These are phyloP conservation scores for Anticlea derivata DNA, from an alignment of 2,888 invertebrate genomes.

Conservation along the genomic window DNA sequence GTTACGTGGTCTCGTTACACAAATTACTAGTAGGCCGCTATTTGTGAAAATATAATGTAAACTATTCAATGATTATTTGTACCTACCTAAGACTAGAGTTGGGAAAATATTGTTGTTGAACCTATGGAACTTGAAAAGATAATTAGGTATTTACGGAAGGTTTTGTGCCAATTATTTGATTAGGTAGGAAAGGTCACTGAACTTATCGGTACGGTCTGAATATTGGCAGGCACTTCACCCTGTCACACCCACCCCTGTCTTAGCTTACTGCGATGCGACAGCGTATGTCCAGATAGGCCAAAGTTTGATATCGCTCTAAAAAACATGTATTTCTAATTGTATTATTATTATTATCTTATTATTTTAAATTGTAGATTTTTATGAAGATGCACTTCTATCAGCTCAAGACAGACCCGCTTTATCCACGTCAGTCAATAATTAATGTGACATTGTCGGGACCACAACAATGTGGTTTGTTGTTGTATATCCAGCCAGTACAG, in stretches of 20 bases:
- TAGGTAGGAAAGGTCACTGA: background rate
- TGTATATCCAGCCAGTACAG: constrained; percentile 29
- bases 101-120: constrained; percentile 14
- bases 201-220: background rate
- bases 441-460: constrained; percentile 44
- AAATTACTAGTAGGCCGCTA: background rate
- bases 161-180: constrained; percentile 5
- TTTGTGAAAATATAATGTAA: constrained; percentile 7
- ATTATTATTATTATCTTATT: too few species aligned
- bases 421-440: too few species aligned
- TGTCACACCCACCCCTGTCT: background rate
- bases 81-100: constrained; percentile 17
- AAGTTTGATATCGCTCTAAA: too few species aligned
- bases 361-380: too few species aligned
- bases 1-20: background rate
- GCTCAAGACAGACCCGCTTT: too few species aligned
- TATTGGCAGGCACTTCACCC: background rate
- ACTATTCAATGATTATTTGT: constrained; percentile 23
- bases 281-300: too few species aligned
- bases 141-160: constrained; percentile 1
- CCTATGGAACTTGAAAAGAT: constrained; percentile 8
- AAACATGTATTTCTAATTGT: too few species aligned
- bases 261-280: too few species aligned
- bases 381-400: too few species aligned
- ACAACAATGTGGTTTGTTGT: constrained; percentile 43